Evolutionary conservation across 2,113 vertebrate genomes (phyloP), one percentile per base, ranked within the genome.

Genomic region (Lanius ludovicianus): DNA sequence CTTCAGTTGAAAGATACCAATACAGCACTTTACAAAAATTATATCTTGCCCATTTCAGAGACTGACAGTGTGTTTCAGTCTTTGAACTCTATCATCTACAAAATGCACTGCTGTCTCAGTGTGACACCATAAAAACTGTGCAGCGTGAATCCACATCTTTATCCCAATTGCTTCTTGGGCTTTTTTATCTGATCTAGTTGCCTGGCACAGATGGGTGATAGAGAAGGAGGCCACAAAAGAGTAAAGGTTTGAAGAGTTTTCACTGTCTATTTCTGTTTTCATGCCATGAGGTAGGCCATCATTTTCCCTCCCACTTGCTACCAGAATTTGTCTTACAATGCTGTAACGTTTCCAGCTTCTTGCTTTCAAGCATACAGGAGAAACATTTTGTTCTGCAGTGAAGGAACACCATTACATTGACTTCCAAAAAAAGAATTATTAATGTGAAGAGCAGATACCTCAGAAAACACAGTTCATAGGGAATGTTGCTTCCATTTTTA

Each of bases 171-270:
- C 25, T 39, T 78, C 41, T 39, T 67, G 22, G 49, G 7, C 16
- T 68, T 57, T 15, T 76, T 70, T 23, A 18, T 46, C 23, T 88
- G 10, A 13, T 74, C 14, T 33, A 22, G 42, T 39, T 70, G 41
- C 55, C 27, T 65, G 2, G 17, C 24, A 39, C 2, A 20, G 5
- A 15, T 49, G 42, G 18, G 16, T 44, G 15, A 39, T 1, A 0
- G 74, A 62, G 65, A 69, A 35, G 35, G 25, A 84, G 21, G 6
- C 59, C 33, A 42, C 30, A n/a, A n/a, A 69, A 65, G 21, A 10
- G 23, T 28, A 17, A 73, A 76, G 30, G 25, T 27, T 60, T 39
- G n/a, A 85, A 77, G 65, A 75, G 37, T 6, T 92, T 53, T 70
- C 56, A 41, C 46, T 53, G 13, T 50, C 50, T 31, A 1, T 57